phyloP scores from a whole-genome alignment of 2,888 invertebrate species.

The Zeuzera pyrina region DNA sequence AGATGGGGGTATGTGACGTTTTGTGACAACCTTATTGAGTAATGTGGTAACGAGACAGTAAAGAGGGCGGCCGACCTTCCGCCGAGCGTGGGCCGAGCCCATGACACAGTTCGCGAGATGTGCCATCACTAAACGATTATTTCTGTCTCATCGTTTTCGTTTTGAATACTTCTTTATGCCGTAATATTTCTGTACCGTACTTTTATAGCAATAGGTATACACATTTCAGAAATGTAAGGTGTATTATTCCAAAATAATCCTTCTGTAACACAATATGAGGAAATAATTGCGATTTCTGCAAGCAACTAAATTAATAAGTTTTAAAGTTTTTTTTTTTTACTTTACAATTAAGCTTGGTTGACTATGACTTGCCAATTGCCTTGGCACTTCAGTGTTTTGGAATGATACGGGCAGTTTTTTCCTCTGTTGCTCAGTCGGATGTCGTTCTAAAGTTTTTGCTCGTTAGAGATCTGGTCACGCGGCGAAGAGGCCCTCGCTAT shows the following conservation, averaged over 20 bases:
- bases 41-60: conserved; percentile 32
- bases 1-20: no score
- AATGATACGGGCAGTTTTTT: conserved; percentile 29
- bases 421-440: conserved; percentile 29
- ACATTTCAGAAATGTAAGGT: no score
- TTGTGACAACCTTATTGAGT: conserved; percentile 26
- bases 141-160: conserved; percentile 52
- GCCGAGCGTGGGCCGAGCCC: conserved; percentile 62
- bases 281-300: no score
- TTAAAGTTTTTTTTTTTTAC: not conserved
- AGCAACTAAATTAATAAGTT: conserved; percentile 4
- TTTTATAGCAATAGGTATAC: no score
- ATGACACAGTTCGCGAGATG: conserved; percentile 65
- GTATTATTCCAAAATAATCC: no score
- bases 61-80: conserved; percentile 58
- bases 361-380: conserved; percentile 5
- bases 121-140: conserved; percentile 46
- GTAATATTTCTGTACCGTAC: conserved; percentile 2
- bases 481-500: conserved; percentile 43
- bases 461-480: conserved; percentile 61
- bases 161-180: conserved; percentile 12
- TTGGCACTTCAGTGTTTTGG: conserved; percentile 6
- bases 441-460: conserved; percentile 60
- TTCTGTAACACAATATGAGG: no score
- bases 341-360: conserved; percentile 1